Evolutionary conservation across 2,888 invertebrate species (phyloP), one percentile per base, ranked within the genome.

Genomic region (Luperina testacea): DNA sequence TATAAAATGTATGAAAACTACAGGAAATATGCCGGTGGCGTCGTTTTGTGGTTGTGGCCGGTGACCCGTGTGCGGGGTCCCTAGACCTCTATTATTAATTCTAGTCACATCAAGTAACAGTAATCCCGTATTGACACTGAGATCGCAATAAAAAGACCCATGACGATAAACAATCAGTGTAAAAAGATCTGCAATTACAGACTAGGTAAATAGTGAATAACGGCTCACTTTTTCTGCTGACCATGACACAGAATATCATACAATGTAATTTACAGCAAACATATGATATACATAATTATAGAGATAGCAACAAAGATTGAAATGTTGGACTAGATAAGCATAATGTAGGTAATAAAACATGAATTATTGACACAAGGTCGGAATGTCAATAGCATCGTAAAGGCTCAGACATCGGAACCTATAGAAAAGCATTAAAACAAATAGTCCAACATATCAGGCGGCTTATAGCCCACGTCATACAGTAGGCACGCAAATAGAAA

Each of bases 401-500:
- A 74, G 24, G 57, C 65, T n/a, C 15, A 75, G 65, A 67, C 65
- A 72, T 78, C 63, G 63, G 65, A 68, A 68, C 67, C 64, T 80
- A 83, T 73, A 75, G 64, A 68, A 75, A 83, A 75, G 59, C 57
- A 42, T 83, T 84, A 84, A 84, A 77, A 87, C 67, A 83, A 86
- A 79, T 64, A 79, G 75, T 82, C 75, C 70, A 73, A 88, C 85
- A 85, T 88, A 84, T 88, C 88, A 88, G 81, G 75, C 77, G 74
- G 73, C 77, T 81, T 83, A 81, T 78, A 86, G 88, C 80, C 80
- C 88, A 89, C 75, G 87, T 83, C 85, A 78, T 67, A 48, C 45
- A 38, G 61, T 79, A 87, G 84, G 11, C 70, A 86, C 77, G 42
- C 51, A 80, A 88, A 89, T 89, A 89, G 84, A 83, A 86, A 87